Base-by-base conservation (phyloP, 1,140 invertebrate species). In the Scaptomyza pallida region DNA sequence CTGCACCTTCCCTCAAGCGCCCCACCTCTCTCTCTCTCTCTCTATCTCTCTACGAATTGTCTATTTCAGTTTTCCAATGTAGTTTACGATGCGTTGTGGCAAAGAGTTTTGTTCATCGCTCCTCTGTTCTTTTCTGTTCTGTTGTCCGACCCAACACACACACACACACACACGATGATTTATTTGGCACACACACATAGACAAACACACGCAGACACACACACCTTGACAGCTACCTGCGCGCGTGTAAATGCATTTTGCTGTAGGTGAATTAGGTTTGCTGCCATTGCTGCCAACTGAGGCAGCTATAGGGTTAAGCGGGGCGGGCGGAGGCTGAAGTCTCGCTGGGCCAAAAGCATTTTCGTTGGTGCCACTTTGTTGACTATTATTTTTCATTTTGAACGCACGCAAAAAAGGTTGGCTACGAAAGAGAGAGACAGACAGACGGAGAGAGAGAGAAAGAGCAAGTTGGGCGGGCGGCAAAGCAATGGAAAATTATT, bases 61-160 rank as follows among this genome's bases (percentile, higher is more conserved):
- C 78, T 88, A 72, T 82, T 89, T 89, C 83, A 78, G 83, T 82
- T 88, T 82, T 82, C 78, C 82, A 78, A 82, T 89, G 78, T 80
- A 88, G 77, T 86, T 85, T 86, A 86, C 81, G 81, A 86, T 75
- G 62, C 51, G 69, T 77, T 72, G 63, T 56, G 62, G 75, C 59
- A 51, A 61, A 57, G 75, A 75, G 75, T 56, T 70, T 52, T 63
- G 63, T 81, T 72, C 72, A 59, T 75, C 72, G 71, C 33, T 70
- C 63, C 9, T 67, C 33, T 70, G 63, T 15, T 68, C 52, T 16
- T 57, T 67, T 57, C 65, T 30, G 57, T 77, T 74, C 61, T 76
- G 48, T 73, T 71, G 73, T 56, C 55, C 26, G 4, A 30, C 6
- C 26, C 77, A 70, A 81, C 81, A 74, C n/a, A n/a, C n/a, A n/a